Evolutionary conservation across 35 echinoderm and acorn worm species (phyloP), one percentile per base, ranked within the genome.

Genomic region (Ophiothrix spiculata): DNA sequence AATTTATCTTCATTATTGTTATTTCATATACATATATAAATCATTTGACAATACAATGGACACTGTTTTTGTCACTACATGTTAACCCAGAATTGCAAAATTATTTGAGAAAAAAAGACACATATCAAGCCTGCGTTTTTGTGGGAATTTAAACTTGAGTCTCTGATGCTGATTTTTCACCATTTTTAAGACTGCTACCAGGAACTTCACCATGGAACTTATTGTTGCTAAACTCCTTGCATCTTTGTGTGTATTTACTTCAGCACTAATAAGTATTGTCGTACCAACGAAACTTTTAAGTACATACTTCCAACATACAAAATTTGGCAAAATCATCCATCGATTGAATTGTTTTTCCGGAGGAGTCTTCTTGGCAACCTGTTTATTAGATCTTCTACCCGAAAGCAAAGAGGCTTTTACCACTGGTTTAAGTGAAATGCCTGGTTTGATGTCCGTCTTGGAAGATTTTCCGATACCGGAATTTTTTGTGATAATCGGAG

Each of bases 281-380:
- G 19, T 49, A 49, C 42, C 42, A 49, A 19, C 19, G 42, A 49
- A 49, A 49, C 42, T 49, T 49, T 19, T 49, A 49, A 49, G 42
- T 49, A 10, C 19, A 19, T n/a, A n/a, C n/a, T n/a, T n/a, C n/a
- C n/a, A n/a, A n/a, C n/a, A n/a, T n/a, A n/a, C n/a, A n/a, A n/a
- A n/a, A n/a, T n/a, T n/a, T n/a, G 19, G 42, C 19, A 49, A 82
- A 56, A 45, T 49, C 17, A 39, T 82, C 39, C 33, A 38, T 25
- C 32, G 80, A 32, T 34, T 82, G 38, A 82, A 82, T 45, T 82
- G 80, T 31, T 82, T 82, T 33, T 39, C 80, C n/a, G 80, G 80
- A 13, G 80, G 80, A 16, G 80, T 82, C 14, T 82, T 82, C 31
- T 31, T 82, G 32, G 80, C 80, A 1, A 82, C 80, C 38, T 82